Evolutionary conservation across 2,888 invertebrate genomes (phyloP), one percentile per base, ranked within the genome.

Genomic region (Melanotus villosus): DNA sequence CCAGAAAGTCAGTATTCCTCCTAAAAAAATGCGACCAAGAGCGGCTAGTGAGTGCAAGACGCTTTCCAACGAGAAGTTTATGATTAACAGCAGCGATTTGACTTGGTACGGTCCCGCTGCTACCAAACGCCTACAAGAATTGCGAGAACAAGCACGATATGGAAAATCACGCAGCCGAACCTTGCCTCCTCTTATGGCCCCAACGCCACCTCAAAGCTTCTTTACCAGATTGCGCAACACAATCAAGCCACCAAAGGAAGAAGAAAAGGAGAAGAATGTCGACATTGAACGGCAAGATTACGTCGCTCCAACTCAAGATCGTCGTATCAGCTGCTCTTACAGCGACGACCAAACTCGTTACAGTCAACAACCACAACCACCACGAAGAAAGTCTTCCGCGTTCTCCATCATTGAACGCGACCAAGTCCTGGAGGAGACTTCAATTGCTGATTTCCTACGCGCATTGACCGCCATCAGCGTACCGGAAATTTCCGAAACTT

Each of bases 361-460:
- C 16, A 16, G 1, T 3, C 21, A 19, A 1, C 18, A 26, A 38
- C 30, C 6, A 21, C 81, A 83, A 52, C 79, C 82, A 0, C 79
- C 82, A 0, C 80, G 80, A 0, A 76, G 62, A 36, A 45, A 41
- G 14, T 32, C 58, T 5, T 62, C 68, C 9, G 66, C 71, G 1
- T 63, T 71, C 47, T 75, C 76, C 2, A 70, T 72, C 2, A 52
- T 71, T 0, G 65, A 77, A 10, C 88, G 89, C 76, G 87, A 89
- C 4, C 88, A 89, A 77, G 88, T 94, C 9, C 85, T 95, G 63
- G 95, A 95, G 82, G 91, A 93, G 77, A 95, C 95, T 0, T 93
- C 94, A 18, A 88, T 95, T 10, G 95, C 94, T 0, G 94, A 95
- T 84, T 88, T 95, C 60, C 87, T 95, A 21, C 87, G 94, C 64